These are phyloP conservation scores for Diploscapter pachys DNA, from an alignment of 1,140 invertebrate species.

Conservation along the genomic window DNA sequence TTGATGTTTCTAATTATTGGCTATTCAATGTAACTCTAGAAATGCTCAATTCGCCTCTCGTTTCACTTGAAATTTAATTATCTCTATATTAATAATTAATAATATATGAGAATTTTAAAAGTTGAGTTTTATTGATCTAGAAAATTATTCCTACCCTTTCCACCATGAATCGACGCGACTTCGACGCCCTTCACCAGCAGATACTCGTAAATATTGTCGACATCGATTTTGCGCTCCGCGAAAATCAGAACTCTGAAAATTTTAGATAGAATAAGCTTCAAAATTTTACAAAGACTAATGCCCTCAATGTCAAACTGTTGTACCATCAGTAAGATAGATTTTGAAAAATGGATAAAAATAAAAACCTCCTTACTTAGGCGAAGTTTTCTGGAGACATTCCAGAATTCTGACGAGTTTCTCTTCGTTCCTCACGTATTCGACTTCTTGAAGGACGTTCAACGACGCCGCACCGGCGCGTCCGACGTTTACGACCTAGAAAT, in stretches of 20 bases:
- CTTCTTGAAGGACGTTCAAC: slow-evolving; percentile 84
- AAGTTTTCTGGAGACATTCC: slow-evolving; percentile 90
- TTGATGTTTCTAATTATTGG: too few relatives aligned
- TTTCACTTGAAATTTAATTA: too few relatives aligned
- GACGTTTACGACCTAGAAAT: slow-evolving; percentile 82
- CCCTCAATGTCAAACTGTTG: too few relatives aligned
- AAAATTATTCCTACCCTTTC: slow-evolving; percentile 71
- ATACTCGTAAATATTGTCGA: slow-evolving; percentile 97
- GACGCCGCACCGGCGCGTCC: slow-evolving; percentile 95
- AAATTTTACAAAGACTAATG: too few relatives aligned
- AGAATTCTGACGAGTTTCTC: slow-evolving; percentile 91
- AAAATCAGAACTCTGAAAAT: slow-evolving; percentile 75
- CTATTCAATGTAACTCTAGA: too few relatives aligned
- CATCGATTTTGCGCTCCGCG: slow-evolving; percentile 98
- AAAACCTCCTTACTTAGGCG: slow-evolving; percentile 71
- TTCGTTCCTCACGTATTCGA: slow-evolving; percentile 96
- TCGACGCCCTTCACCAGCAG: slow-evolving; percentile 85
- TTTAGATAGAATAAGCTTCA: not conserved
- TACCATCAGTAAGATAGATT: too few relatives aligned
- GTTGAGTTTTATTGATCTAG: too few relatives aligned
- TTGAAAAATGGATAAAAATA: too few relatives aligned
- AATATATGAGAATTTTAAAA: too few relatives aligned
- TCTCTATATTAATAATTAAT: too few relatives aligned
- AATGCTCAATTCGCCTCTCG: too few relatives aligned
- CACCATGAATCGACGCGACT: slow-evolving; percentile 95